phyloP scores from a whole-genome alignment of 1,140 invertebrate genomes.

The Holotrichia oblita region DNA sequence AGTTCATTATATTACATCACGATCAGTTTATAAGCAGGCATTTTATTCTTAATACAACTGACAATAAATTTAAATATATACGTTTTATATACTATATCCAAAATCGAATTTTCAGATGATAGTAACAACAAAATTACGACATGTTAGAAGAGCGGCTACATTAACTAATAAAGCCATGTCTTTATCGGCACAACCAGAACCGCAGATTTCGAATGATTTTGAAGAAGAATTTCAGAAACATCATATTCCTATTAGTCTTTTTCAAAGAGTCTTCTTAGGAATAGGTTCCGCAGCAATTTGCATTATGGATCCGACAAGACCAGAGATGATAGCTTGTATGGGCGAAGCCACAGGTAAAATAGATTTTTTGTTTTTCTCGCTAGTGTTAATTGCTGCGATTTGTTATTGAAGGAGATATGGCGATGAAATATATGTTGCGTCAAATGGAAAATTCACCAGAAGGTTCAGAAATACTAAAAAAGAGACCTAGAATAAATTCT shows the following conservation, averaged over 20 bases:
- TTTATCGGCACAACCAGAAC: background rate
- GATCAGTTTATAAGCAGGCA: background rate
- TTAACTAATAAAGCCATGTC: background rate
- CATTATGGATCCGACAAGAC: slow-evolving; percentile 77
- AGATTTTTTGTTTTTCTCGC: background rate
- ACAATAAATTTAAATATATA: background rate
- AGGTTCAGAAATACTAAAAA: slow-evolving; percentile 76
- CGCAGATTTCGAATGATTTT: slow-evolving; percentile 56
- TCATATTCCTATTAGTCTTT: slow-evolving; percentile 74
- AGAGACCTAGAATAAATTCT: slow-evolving; percentile 89
- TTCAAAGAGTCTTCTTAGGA: slow-evolving; percentile 81
- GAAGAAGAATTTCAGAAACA: slow-evolving; percentile 65
- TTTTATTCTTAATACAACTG: background rate
- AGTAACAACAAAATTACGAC: background rate
- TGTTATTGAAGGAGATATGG: slow-evolving; percentile 60
- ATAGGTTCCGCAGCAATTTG: slow-evolving; percentile 82
- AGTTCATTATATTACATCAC: background rate
- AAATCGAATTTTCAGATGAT: slow-evolving; percentile 26
- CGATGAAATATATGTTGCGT: slow-evolving; percentile 72
- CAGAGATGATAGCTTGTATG: slow-evolving; percentile 94
- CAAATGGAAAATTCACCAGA: slow-evolving; percentile 70
- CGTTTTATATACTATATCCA: background rate
- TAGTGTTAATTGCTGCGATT: background rate
- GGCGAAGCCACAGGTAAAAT: slow-evolving; percentile 86
- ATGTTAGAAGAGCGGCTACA: background rate